Percentiles rank a stretch among this genome's conserved stretches.
Evolutionary conservation across 2,797 vertebrate species (phyloP).

Genomic region (Graptemys geographica): DNA sequence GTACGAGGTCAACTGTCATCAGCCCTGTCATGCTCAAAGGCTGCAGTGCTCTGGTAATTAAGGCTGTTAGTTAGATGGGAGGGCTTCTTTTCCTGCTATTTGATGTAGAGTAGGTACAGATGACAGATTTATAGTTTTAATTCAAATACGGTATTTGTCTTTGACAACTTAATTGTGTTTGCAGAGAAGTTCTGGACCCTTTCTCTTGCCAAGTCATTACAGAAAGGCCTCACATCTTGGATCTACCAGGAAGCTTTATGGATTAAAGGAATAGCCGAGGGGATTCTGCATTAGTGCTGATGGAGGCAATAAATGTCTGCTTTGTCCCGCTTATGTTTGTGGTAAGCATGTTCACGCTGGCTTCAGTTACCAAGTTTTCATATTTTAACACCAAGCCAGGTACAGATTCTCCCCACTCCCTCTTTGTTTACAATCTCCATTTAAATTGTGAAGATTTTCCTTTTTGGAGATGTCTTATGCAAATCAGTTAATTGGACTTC

Average conservation of each 20-base stretch:
- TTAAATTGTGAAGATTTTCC: background rate
- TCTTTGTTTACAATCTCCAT: background rate
- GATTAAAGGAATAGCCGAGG: conserved; percentile 46
- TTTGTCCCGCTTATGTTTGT: background rate
- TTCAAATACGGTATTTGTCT: conserved; percentile 77
- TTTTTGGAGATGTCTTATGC: background rate
- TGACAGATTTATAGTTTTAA: conserved; percentile 81
- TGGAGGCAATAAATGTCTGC: conserved; percentile 27
- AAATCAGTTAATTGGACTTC: background rate
- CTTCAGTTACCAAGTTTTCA: background rate
- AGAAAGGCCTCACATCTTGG: conserved; percentile 56
- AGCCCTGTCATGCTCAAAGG: conserved; percentile 47
- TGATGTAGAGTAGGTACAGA: conserved; percentile 56
- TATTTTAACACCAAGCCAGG: background rate
- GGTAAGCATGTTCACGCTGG: conserved; percentile 21
- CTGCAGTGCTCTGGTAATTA: conserved; percentile 52
- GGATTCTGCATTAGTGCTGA: background rate
- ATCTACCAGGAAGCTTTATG: conserved; percentile 56
- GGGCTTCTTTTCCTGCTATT: conserved; percentile 52
- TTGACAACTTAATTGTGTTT: conserved; percentile 80
- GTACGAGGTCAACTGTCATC: conserved; percentile 59
- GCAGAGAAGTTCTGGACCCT: conserved; percentile 64
- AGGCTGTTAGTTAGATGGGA: conserved; percentile 33
- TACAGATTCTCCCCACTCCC: background rate
- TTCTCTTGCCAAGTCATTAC: conserved; percentile 53